A percentile compares a stretch with the other conserved stretches of the same genome.
Conservation (phyloP, 2,888 invertebrate species). For the Leucoptera coffeella region DNA sequence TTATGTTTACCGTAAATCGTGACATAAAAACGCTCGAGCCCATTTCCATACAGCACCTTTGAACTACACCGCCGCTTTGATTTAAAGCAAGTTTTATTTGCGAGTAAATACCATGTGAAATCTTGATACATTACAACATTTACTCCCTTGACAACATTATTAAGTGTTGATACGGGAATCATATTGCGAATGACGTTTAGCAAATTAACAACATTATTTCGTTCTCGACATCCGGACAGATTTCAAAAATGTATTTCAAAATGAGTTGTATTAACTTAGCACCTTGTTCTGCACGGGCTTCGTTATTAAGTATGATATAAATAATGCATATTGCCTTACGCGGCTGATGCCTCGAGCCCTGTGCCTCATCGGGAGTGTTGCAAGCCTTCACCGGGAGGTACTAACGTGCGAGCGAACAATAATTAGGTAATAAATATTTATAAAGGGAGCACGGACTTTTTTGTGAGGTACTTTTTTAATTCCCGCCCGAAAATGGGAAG, state of each 20-base stretch:
- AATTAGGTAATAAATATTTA: slow-evolving; percentile 49
- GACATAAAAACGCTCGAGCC: too few relatives aligned
- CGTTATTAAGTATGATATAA: neutral
- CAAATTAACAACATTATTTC: slow-evolving; percentile 4
- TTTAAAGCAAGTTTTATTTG: too few relatives aligned
- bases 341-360: slow-evolving; percentile 17
- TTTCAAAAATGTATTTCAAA: too few relatives aligned
- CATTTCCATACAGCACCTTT: too few relatives aligned
- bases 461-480: too few relatives aligned
- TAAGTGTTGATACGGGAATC: slow-evolving; percentile 3
- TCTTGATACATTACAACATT: too few relatives aligned
- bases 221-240: neutral
- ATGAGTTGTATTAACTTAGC: too few relatives aligned
- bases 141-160: slow-evolving; percentile 3
- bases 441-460: slow-evolving; percentile 26
- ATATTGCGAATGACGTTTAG: slow-evolving; percentile 4
- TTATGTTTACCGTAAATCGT: too few relatives aligned
- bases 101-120: too few relatives aligned
- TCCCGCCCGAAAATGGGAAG: too few relatives aligned
- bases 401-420: slow-evolving; percentile 11
- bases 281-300: neutral
- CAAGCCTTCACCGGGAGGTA: neutral
- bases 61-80: too few relatives aligned
- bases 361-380: slow-evolving; percentile 18
- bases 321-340: slow-evolving; percentile 9